Base-by-base conservation (phyloP, 2,113 vertebrate species). In the Tupaia chinensis region DNA sequence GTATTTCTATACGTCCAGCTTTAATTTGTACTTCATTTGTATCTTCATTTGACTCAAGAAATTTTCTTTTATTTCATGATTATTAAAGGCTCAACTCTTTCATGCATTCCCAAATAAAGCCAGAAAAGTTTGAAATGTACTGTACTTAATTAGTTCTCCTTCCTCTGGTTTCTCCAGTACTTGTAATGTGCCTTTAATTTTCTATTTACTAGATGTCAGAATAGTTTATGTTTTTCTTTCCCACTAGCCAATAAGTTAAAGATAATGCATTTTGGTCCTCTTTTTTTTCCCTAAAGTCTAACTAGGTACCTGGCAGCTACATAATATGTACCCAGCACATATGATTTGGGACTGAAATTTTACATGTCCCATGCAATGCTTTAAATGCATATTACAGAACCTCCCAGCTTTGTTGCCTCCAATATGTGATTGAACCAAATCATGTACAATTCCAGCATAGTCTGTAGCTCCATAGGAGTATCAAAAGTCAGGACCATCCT, bases 41-140 rank as follows among this genome's bases (percentile, higher is more conserved):
- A 63, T 82, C 76, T 95, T 91, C 66, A 96, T 93, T 53, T 76
- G 63, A 92, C 56, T 91, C 82, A 44, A 95, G 88, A 58, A 60
- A 29, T 66, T 63, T 93, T 76, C 78, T 65, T 29, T 88, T 83
- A 91, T 82, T 86, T 72, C 34, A 29, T 72, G 60, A 88, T 83
- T 89, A 82, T 74, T 65, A 76, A 76, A 89, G 72, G 5, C 20
- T 25, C 17, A 20, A 1, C 73, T 92, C 66, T 95, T 32, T 74
- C 19, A 25, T 4, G 2, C 44, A 44, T 60, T 15, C 19, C 68
- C 80, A 78, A 60, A 79, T 61, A 86, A 94, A 93, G 32, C 20
- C 65, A 70, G 72, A 80, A 80, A 93, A 5, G 54, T 56, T 3
- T 87, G 25, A 96, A 86, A 87, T 60, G 87, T 61, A 88, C 15